Percentiles rank a stretch among this genome's conserved stretches.
phyloP scores from a whole-genome alignment of 2,797 vertebrate species.

The Notolabrus celidotus region DNA sequence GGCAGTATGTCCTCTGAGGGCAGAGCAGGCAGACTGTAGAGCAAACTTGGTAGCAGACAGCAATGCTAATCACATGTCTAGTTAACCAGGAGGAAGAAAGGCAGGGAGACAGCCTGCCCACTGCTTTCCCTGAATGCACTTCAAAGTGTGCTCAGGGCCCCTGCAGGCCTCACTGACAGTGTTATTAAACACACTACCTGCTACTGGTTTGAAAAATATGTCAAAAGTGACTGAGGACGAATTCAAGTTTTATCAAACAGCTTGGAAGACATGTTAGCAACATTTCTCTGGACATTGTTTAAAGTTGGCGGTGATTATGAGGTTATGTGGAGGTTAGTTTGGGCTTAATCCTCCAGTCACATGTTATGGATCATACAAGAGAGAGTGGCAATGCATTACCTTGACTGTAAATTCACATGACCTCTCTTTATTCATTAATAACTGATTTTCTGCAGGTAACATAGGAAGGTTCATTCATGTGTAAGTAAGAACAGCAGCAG shows the following conservation, averaged over 20 bases:
- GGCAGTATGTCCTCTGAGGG: constrained; percentile 55
- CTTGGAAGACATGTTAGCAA: background rate
- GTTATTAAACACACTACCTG: background rate
- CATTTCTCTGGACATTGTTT: background rate
- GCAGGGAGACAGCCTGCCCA: constrained; percentile 52
- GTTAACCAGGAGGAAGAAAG: constrained; percentile 72
- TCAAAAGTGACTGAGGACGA: background rate
- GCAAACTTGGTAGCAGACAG: constrained; percentile 66
- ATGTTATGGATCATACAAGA: constrained; percentile 25
- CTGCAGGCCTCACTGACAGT: background rate
- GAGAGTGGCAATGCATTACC: constrained; percentile 2
- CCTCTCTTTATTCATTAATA: constrained; percentile 8
- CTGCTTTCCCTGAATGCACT: constrained; percentile 50
- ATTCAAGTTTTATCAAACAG: background rate
- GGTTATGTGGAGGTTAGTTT: constrained; percentile 27
- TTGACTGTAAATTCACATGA: background rate
- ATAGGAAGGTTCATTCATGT: background rate
- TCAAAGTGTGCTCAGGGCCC: constrained; percentile 35
- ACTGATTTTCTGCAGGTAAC: background rate
- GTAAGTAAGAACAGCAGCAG: background rate
- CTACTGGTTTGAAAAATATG: background rate
- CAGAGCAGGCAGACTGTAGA: constrained; percentile 60
- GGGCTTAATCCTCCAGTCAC: constrained; percentile 39
- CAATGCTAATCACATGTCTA: constrained; percentile 79
- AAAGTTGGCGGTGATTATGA: constrained; percentile 28